Evolutionary conservation across 2,888 invertebrate genomes (phyloP).

Genomic region (Drosophila parthenogenetica): DNA sequence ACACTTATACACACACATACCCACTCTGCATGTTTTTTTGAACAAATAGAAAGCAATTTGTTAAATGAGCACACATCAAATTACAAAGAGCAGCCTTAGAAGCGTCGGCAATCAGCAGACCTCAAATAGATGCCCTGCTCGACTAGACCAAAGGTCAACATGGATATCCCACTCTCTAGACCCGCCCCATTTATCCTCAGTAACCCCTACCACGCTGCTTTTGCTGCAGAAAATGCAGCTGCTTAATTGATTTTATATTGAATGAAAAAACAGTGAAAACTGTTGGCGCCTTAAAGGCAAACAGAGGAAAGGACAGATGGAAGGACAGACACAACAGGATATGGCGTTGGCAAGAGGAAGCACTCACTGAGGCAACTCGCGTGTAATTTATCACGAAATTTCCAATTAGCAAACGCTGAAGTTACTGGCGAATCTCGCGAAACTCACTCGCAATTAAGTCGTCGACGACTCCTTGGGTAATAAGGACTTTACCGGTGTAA

Average conservation of each 20-base stretch:
- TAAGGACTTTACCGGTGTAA: not conserved
- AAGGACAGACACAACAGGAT: not conserved
- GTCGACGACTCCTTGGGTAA: slow-evolving; percentile 19
- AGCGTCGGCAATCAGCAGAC: slow-evolving; percentile 42
- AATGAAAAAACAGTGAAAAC: slow-evolving; percentile 3
- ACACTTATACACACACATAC: not conserved
- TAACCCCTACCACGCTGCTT: not conserved
- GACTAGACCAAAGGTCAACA: slow-evolving; percentile 46
- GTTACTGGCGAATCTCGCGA: slow-evolving; percentile 14
- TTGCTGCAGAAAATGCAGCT: slow-evolving; percentile 26
- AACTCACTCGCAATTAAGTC: slow-evolving; percentile 46
- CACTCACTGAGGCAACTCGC: slow-evolving; percentile 6
- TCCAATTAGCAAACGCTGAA: slow-evolving; percentile 65
- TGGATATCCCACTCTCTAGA: too few species aligned
- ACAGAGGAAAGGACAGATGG: slow-evolving; percentile 1
- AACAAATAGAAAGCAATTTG: slow-evolving; percentile 52
- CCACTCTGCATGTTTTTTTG: slow-evolving; percentile 3
- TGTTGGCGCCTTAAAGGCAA: slow-evolving; percentile 8
- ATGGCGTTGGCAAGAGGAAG: not conserved
- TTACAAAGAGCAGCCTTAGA: slow-evolving; percentile 53
- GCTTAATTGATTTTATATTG: slow-evolving; percentile 62
- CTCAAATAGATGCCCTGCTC: not conserved
- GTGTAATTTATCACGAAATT: slow-evolving; percentile 62
- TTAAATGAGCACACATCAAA: slow-evolving; percentile 46
- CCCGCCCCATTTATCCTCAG: not conserved